These are phyloP conservation scores for Pseudanteris insignis DNA, from an alignment of 2,888 invertebrate genomes.

Conservation along the genomic window DNA sequence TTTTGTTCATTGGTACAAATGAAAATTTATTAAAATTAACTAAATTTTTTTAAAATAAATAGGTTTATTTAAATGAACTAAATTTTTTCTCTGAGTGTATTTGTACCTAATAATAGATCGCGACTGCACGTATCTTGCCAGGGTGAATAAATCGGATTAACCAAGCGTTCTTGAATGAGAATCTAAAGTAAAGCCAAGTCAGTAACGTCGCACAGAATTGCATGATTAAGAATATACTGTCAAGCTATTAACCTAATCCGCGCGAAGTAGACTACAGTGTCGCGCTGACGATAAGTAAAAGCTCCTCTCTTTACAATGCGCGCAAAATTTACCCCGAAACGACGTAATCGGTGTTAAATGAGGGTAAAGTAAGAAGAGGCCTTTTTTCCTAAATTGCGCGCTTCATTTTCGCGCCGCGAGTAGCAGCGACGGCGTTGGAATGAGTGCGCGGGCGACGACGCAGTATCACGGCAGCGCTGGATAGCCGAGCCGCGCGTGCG, in stretches of 20 bases:
- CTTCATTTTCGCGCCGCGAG: not conserved
- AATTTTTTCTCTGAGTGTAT: no score
- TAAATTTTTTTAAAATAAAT: no score
- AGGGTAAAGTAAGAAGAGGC: not conserved
- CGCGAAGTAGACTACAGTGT: constrained; percentile 24
- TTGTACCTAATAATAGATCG: no score
- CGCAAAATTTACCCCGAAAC: constrained; percentile 29
- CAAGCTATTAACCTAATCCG: constrained; percentile 40
- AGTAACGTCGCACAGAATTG: constrained; percentile 33
- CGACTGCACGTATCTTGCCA: no score
- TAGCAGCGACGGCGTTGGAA: no score
- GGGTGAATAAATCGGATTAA: constrained; percentile 41
- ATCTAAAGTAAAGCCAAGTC: constrained; percentile 38
- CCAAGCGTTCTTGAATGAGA: constrained; percentile 32
- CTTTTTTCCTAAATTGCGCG: not conserved
- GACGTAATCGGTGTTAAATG: constrained; percentile 15
- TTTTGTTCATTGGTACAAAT: no score
- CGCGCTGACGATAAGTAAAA: constrained; percentile 20
- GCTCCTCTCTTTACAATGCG: constrained; percentile 35
- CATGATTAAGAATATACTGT: constrained; percentile 42
- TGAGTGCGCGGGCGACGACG: no score
- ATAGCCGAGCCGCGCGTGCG: no score
- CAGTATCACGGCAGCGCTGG: no score
- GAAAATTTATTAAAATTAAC: no score
- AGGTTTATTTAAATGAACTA: no score